phyloP scores from a whole-genome alignment of 2,888 invertebrate species.

The Melanostoma mellinum region DNA sequence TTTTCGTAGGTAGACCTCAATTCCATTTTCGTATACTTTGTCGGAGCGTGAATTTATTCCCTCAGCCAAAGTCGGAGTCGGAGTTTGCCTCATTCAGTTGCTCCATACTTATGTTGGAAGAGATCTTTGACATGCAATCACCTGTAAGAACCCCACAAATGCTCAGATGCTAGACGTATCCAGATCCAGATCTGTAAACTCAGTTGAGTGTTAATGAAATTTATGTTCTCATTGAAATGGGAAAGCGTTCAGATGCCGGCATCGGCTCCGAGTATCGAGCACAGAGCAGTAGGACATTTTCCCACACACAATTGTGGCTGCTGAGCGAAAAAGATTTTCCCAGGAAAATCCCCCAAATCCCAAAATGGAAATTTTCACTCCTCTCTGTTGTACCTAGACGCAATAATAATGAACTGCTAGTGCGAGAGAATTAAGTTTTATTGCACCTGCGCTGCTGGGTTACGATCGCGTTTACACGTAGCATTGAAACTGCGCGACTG shows the following conservation, averaged over 20 bases:
- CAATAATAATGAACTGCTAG: conserved; percentile 60
- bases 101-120: neutral
- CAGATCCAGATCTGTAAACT: conserved; percentile 32
- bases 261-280: neutral
- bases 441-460: conserved; percentile 47
- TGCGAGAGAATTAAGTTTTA: conserved; percentile 65
- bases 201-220: conserved; percentile 64
- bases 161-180: conserved; percentile 42
- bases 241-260: conserved; percentile 50
- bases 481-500: conserved; percentile 18
- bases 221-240: conserved; percentile 68
- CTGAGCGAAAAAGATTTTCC: conserved; percentile 53
- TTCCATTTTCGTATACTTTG: conserved; percentile 60
- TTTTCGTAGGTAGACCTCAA: conserved; percentile 55
- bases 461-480: neutral
- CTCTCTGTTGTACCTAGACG: neutral
- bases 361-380: conserved; percentile 58
- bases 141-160: conserved; percentile 46
- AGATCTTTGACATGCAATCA: conserved; percentile 69
- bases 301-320: conserved; percentile 49
- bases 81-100: conserved; percentile 30
- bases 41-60: conserved; percentile 54
- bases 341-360: conserved; percentile 66
- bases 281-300: conserved; percentile 49
- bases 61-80: conserved; percentile 60